Conservation (phyloP, 2,797 vertebrate species). For the Sebastes iracundus region DNA sequence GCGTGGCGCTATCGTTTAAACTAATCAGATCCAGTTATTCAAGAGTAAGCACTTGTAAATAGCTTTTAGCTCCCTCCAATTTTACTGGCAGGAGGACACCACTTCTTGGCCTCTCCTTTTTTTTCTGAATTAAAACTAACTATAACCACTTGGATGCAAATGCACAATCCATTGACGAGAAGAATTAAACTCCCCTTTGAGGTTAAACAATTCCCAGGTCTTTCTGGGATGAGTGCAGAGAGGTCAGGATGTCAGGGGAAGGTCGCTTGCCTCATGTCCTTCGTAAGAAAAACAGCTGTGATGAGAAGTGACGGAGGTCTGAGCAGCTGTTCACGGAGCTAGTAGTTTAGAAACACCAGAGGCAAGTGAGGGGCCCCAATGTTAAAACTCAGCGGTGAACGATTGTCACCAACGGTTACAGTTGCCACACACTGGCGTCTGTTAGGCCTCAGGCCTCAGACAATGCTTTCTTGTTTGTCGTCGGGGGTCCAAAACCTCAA, state of each 20-base stretch:
- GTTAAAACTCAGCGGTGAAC: not conserved
- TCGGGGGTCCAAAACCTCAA: conserved; percentile 25
- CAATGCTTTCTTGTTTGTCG: not conserved
- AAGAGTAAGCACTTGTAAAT: conserved; percentile 9
- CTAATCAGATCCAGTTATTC: conserved; percentile 48
- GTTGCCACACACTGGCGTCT: not conserved
- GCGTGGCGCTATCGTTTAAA: conserved; percentile 2
- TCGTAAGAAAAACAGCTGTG: conserved; percentile 53
- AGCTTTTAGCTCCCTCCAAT: not conserved
- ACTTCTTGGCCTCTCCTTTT: not conserved
- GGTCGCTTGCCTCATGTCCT: conserved; percentile 12
- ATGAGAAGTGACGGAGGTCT: not conserved
- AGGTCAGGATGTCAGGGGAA: conserved; percentile 5
- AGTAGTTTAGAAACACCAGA: conserved; percentile 21
- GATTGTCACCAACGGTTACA: conserved; percentile 29
- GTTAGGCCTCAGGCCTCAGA: not conserved
- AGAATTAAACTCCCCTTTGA: not conserved
- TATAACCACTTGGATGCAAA: not conserved
- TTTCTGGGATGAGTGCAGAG: not conserved
- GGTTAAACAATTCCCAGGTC: not conserved
- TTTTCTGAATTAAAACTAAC: not conserved
- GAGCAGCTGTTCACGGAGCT: conserved; percentile 40
- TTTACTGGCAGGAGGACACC: not conserved
- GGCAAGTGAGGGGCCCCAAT: not conserved
- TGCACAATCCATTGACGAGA: not conserved